Conservation (phyloP, 1,140 invertebrate genomes). For the Grapholita molesta region DNA sequence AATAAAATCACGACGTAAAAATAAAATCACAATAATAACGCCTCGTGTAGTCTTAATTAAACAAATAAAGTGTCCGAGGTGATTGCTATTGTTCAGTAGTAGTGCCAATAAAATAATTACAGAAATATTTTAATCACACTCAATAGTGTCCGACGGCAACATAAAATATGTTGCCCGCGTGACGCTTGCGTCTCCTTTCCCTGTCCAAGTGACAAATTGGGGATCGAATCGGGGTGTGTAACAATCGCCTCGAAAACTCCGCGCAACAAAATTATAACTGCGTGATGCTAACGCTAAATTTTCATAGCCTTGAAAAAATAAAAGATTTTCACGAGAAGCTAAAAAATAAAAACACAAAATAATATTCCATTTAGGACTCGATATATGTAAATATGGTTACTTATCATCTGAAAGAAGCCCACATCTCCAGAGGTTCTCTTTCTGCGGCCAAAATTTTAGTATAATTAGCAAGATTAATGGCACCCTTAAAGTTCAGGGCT, state of each 20-base stretch:
- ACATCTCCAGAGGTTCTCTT: conserved; percentile 13
- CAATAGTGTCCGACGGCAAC: no score
- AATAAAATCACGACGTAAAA: no score
- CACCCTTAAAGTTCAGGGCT: conserved; percentile 1
- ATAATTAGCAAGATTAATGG: conserved; percentile 34
- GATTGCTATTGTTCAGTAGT: no score
- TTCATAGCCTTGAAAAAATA: background rate
- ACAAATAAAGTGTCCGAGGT: no score
- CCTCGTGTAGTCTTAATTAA: no score
- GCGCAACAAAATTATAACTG: background rate
- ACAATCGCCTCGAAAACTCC: background rate
- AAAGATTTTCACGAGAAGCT: background rate
- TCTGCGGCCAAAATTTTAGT: conserved; percentile 24
- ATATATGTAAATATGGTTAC: background rate
- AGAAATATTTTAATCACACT: no score
- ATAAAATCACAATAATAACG: no score
- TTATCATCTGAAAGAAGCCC: background rate
- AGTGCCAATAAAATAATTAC: no score
- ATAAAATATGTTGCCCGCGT: no score
- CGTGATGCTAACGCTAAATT: background rate
- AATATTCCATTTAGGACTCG: background rate
- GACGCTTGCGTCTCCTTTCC: no score
- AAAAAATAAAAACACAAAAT: background rate
- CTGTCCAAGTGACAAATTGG: background rate
- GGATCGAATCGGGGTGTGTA: background rate